phyloP scores from a whole-genome alignment of 2,888 invertebrate species.

The Callyntrura sp. region DNA sequence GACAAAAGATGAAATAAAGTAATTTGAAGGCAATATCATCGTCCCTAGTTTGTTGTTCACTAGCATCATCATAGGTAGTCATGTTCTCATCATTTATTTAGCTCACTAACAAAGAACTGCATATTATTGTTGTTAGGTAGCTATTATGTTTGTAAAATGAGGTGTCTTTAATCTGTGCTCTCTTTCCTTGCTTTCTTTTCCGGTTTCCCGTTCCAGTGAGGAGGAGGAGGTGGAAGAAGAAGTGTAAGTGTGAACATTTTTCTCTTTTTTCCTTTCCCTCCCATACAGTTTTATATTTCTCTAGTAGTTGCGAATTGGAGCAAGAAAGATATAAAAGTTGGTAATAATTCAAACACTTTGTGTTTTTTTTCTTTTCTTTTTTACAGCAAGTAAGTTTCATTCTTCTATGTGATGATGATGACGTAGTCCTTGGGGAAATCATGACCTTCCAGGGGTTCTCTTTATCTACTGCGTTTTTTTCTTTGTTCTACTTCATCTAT shows the following conservation, averaged over 20 bases:
- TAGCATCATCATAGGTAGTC: neutral
- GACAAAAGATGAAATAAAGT: neutral
- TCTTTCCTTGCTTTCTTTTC: constrained; percentile 23
- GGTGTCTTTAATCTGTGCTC: neutral
- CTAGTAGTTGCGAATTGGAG: neutral
- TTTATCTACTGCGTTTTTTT: constrained; percentile 26
- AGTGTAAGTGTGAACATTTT: constrained; percentile 80
- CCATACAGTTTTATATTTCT: neutral
- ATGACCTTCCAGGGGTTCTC: constrained; percentile 66
- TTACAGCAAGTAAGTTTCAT: constrained; percentile 83
- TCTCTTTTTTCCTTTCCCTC: neutral
- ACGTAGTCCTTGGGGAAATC: constrained; percentile 61
- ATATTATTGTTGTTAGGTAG: neutral
- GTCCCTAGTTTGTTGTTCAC: neutral
- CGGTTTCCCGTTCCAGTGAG: constrained; percentile 81
- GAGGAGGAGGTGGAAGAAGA: constrained; percentile 83
- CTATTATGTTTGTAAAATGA: constrained; percentile 22
- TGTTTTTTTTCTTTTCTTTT: constrained; percentile 72
- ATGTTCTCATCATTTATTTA: constrained; percentile 45
- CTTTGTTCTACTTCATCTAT: constrained; percentile 6
- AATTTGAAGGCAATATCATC: constrained; percentile 12
- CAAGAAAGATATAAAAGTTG: constrained; percentile 6
- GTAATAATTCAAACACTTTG: constrained; percentile 45
- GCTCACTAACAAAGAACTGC: neutral
- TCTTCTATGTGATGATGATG: constrained; percentile 50